Evolutionary conservation across 2,888 invertebrate genomes (phyloP), one percentile per base, ranked within the genome.

Genomic region (Ectemnius cavifrons): DNA sequence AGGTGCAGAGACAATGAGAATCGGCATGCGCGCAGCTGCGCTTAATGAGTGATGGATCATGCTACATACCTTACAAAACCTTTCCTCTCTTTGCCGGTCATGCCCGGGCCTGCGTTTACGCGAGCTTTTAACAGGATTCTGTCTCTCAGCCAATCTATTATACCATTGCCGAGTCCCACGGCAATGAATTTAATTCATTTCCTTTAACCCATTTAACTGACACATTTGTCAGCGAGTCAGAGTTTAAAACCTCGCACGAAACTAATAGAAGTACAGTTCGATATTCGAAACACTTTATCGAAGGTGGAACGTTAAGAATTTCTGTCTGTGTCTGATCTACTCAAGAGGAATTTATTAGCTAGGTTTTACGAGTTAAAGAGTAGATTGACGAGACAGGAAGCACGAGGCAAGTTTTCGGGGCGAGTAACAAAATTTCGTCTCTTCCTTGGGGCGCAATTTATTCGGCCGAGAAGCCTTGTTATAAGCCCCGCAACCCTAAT

Each of bases 1-100:
- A 83, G 83, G 77, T 83, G 83, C 78, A 75, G 68, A 74, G 73
- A 83, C 83, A 78, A 83, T 83, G 84, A 73, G 74, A 80, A 78
- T 78, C 78, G 75, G 70, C 45, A 37, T 37, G 73, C 69, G 78
- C 77, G 83, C 83, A 83, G 83, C 83, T 83, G 83, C 78, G 77
- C 73, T 78, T 77, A 82, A 83, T 78, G 78, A 75, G 80, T 78
- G 83, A 84, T 80, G 73, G 71, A 83, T 83, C 73, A 77, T 57
- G 63, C 20, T 76, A 61, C 72, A 62, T 70, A 70, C 68, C 71
- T 79, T 67, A 73, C 76, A 74, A 61, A 58, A 57, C 68, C 69
- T 37, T 37, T 37, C 37, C 37, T 37, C 37, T 70, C 71, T 71
- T 67, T 63, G 65, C 73, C 63, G 57, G 69, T 60, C 65, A 67